phyloP scores from a whole-genome alignment of 53 echinoderm and acorn worm genomes.

The Paracentrotus lividus region DNA sequence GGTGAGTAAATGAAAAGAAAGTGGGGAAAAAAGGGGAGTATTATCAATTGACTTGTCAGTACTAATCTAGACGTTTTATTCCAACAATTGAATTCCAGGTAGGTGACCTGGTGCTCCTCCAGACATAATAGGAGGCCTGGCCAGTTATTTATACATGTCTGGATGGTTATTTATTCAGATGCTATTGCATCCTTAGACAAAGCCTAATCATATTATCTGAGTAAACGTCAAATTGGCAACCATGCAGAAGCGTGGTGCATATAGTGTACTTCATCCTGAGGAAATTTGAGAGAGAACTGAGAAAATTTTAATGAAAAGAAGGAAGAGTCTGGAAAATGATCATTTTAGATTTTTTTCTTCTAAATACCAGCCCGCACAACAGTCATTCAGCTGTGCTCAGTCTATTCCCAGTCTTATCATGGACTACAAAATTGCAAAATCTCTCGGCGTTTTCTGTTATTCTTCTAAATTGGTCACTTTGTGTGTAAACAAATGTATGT shows the following conservation, averaged over 20 bases:
- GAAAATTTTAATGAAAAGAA: not conserved
- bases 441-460: no score
- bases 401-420: no score
- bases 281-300: not conserved
- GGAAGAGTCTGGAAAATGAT: not conserved
- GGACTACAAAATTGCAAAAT: no score
- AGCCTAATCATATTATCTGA: slow-evolving; percentile 11
- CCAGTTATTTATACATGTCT: not conserved
- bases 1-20: not conserved
- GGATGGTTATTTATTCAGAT: slow-evolving; percentile 15
- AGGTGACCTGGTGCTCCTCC: slow-evolving; percentile 10
- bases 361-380: no score
- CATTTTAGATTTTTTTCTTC: not conserved
- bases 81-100: not conserved
- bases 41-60: slow-evolving; percentile 7
- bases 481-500: no score
- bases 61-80: not conserved
- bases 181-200: not conserved
- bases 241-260: not conserved
- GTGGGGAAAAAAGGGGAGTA: not conserved
- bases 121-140: not conserved
- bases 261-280: not conserved
- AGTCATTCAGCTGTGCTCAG: no score
- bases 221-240: slow-evolving; percentile 17
- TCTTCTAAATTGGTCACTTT: no score